Percentiles rank a stretch among this genome's conserved stretches.
Conservation (phyloP, 2,888 invertebrate species). For the Globia sparganii region DNA sequence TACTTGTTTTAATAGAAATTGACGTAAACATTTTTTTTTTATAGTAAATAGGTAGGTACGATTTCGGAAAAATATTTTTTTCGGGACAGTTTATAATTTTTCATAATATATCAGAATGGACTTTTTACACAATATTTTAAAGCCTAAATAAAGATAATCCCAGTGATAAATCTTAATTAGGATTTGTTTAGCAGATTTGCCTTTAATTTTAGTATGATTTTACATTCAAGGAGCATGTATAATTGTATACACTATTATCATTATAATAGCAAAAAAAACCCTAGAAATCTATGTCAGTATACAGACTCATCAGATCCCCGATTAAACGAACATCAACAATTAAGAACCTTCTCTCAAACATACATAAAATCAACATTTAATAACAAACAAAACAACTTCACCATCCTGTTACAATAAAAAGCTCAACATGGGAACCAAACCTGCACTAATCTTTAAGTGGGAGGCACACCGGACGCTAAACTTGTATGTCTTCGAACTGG, state of each 20-base stretch:
- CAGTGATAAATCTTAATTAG: too few species aligned
- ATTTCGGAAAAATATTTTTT: too few species aligned
- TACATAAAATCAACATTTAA: conserved; percentile 41
- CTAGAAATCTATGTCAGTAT: neutral
- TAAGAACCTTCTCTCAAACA: conserved; percentile 22
- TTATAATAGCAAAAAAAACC: neutral
- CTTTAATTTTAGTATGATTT: too few species aligned
- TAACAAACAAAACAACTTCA: conserved; percentile 39
- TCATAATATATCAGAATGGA: too few species aligned
- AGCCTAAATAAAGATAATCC: too few species aligned
- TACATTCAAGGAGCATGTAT: neutral
- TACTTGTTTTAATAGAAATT: too few species aligned
- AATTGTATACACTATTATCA: too few species aligned
- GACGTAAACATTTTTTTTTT: too few species aligned
- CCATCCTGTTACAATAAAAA: conserved; percentile 64
- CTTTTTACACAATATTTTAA: too few species aligned
- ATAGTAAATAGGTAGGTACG: too few species aligned
- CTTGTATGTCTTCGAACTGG: conserved; percentile 74
- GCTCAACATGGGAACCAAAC: conserved; percentile 59
- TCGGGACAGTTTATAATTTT: too few species aligned
- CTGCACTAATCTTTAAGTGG: conserved; percentile 65
- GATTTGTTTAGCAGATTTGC: too few species aligned
- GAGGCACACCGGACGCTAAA: conserved; percentile 71
- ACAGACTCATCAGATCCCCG: neutral
- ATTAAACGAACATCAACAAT: conserved; percentile 21